Evolutionary conservation across 2,797 vertebrate species (phyloP).

Genomic region (Manis crassicaudata): DNA sequence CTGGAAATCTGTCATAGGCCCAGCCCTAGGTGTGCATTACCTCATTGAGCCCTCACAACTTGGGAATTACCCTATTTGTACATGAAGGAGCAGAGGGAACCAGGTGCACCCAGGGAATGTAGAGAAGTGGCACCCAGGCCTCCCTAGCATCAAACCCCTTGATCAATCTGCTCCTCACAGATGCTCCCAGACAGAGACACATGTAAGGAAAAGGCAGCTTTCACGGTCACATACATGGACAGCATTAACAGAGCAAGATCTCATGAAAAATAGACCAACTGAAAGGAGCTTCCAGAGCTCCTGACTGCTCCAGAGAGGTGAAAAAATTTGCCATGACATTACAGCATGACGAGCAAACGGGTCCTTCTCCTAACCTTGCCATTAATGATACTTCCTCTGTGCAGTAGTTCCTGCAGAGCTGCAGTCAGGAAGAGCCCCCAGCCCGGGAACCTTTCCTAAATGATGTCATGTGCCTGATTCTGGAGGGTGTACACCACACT

Average conservation of each 20-base stretch:
- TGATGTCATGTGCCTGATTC: neutral
- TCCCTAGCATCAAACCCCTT: neutral
- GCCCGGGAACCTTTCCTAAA: neutral
- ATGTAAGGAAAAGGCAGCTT: neutral
- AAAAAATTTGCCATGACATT: neutral
- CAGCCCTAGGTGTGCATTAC: neutral
- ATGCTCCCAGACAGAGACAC: neutral
- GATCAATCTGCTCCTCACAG: neutral
- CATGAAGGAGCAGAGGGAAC: neutral
- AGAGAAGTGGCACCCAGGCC: neutral
- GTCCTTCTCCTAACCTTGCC: neutral
- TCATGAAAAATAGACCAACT: neutral
- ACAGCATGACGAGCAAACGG: neutral
- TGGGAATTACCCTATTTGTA: neutral
- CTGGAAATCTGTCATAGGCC: neutral
- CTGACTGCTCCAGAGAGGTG: neutral
- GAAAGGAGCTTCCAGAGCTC: neutral
- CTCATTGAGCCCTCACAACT: neutral
- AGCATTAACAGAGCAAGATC: neutral
- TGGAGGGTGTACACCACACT: neutral
- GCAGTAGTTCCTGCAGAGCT: neutral
- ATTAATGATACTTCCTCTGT: neutral
- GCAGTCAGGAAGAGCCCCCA: fast-evolving
- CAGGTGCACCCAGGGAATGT: neutral
- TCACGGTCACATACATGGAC: neutral